Evolutionary conservation across 2,797 vertebrate genomes (phyloP).

Genomic region (Sebastes alutus): DNA sequence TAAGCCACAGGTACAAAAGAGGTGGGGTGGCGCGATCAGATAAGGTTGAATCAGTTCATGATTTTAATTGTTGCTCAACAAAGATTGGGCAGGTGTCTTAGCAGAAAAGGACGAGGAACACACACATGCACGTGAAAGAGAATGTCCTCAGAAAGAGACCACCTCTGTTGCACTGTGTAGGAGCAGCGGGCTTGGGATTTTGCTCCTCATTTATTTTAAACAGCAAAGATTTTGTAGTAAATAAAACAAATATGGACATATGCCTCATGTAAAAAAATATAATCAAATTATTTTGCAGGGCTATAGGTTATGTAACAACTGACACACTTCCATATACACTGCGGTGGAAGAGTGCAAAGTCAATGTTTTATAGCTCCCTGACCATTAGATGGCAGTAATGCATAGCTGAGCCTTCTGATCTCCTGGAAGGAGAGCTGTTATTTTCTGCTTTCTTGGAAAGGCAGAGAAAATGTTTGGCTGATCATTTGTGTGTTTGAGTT

Average conservation of each 20-base stretch:
- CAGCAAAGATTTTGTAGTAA: not conserved
- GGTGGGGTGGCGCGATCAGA: slow-evolving; percentile 48
- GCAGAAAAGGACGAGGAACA: slow-evolving; percentile 43
- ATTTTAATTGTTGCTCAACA: slow-evolving; percentile 66
- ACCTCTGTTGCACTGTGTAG: not conserved
- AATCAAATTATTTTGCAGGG: not conserved
- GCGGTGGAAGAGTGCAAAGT: not conserved
- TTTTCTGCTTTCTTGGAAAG: slow-evolving; percentile 42
- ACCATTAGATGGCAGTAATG: slow-evolving; percentile 87
- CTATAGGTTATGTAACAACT: not conserved
- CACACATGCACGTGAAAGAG: slow-evolving; percentile 2
- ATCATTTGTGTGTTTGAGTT: slow-evolving; percentile 27
- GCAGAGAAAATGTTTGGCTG: slow-evolving; percentile 17
- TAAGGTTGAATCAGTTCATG: slow-evolving; percentile 60
- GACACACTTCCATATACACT: not conserved
- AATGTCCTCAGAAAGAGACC: not conserved
- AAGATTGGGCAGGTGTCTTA: slow-evolving; percentile 74
- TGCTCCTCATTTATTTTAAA: not conserved
- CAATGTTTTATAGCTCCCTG: slow-evolving; percentile 29
- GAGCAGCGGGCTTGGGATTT: not conserved
- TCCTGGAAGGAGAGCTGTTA: not conserved
- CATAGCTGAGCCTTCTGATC: slow-evolving; percentile 59
- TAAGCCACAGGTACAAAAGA: slow-evolving; percentile 67
- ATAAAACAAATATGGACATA: not conserved
- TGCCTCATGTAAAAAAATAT: not conserved